Percentiles rank a stretch among this genome's conserved stretches.
Evolutionary conservation across 2,797 vertebrate species (phyloP).

Genomic region (Sebastes baramenuke): DNA sequence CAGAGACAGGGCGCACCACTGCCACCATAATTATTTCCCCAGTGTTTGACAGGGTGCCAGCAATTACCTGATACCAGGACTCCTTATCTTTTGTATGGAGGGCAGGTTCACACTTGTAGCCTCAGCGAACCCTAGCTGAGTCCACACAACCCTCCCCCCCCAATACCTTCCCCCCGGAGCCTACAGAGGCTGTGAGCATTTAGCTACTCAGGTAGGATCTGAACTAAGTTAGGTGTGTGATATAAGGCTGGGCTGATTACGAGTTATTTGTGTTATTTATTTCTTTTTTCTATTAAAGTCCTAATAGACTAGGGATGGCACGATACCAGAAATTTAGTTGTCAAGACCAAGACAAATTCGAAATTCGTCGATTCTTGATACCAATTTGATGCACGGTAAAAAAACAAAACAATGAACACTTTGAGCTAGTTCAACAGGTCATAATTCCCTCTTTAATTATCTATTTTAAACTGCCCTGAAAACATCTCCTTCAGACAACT

Average conservation of each 20-base stretch:
- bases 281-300: background rate
- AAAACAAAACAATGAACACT: too few relatives aligned
- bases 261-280: background rate
- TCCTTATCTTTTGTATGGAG: conserved; percentile 69
- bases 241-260: background rate
- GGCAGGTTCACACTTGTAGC: conserved; percentile 75
- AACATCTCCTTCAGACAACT: too few relatives aligned
- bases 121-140: conserved; percentile 6
- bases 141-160: conserved; percentile 5
- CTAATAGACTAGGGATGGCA: too few relatives aligned
- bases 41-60: conserved; percentile 77
- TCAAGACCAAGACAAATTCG: rapidly evolving
- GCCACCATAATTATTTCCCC: conserved; percentile 78
- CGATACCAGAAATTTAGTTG: too few relatives aligned
- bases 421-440: too few relatives aligned
- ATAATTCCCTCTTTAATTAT: too few relatives aligned
- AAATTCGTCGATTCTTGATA: too few relatives aligned
- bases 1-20: conserved; percentile 38
- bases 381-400: too few relatives aligned
- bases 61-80: conserved; percentile 80
- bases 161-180: conserved; percentile 19
- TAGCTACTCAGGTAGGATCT: conserved; percentile 2
- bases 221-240: conserved; percentile 6
- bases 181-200: conserved; percentile 19
- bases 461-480: too few relatives aligned